Base-by-base conservation (phyloP, 2,113 vertebrate species). In the Bos indicus region DNA sequence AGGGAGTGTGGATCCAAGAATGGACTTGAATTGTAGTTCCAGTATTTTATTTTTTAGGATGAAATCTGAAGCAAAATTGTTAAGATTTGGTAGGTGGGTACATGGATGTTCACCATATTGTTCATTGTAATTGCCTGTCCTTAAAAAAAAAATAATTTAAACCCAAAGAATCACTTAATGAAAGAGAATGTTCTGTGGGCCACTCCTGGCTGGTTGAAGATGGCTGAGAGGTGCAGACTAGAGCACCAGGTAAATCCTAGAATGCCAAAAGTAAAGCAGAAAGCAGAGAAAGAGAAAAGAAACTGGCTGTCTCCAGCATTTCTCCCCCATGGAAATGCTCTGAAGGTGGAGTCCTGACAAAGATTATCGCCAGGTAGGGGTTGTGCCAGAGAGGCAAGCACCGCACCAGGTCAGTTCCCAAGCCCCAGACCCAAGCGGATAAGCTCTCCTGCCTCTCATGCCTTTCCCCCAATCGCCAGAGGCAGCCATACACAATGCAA, bases 21-120 rank as follows among this genome's bases (percentile, higher is more conserved):
- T 43, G 54, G 48, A 51, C 93, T 87, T 64, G 54, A 93, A 30
- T 60, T 57, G 4, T 26, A 23, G 26, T 43, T 74, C 16, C 51
- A 77, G 21, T 62, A 51, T 74, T 52, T 57, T 56, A 90, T 90
- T 94, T 71, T 90, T 60, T 60, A 81, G 85, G 25, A 40, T 92
- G 36, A 86, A 95, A 57, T 62, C 25, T 56, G 36, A 64, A 87
- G 71, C 26, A 93, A 57, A 52, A 77, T 83, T 64, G 15, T 46
- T 60, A 88, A 84, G 40, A 67, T 59, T 59, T 94, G 33, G 6
- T 46, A 59, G 57, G 43, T 91, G n/a, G 23, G 16, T 67, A 4
- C 21, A 28, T 52, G 52, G 19, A 28, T 60, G 40, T 77, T 62
- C 46, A 57, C n/a, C n/a, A 62, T 52, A 40, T 43, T 78, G n/a